These are phyloP conservation scores for Saguinus midas DNA, from an alignment of 2,113 vertebrate species.

Conservation along the genomic window DNA sequence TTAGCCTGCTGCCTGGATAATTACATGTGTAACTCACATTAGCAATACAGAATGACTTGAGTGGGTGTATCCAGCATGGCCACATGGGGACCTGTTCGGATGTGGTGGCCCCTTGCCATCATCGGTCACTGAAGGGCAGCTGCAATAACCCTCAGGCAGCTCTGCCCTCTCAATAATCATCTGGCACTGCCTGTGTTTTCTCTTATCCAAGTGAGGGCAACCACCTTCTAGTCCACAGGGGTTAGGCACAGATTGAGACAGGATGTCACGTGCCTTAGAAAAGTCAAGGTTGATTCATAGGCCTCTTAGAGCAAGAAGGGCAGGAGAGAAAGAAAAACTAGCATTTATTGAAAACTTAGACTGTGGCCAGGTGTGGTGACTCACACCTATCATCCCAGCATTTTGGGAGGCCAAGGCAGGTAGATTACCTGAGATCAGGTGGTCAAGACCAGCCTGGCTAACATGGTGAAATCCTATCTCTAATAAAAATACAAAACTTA, in stretches of 20 bases:
- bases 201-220: neutral
- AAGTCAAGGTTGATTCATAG: conserved; percentile 37
- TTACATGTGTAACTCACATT: conserved; percentile 64
- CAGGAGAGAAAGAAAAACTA: neutral
- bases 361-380: too few relatives aligned
- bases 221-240: neutral
- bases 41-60: neutral
- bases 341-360: neutral
- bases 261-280: conserved; percentile 5
- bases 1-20: conserved; percentile 56
- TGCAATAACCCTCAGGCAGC: conserved; percentile 5
- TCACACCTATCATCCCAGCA: too few relatives aligned
- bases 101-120: neutral
- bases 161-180: conserved; percentile 17
- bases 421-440: too few relatives aligned
- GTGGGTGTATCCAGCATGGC: neutral
- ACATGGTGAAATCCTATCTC: too few relatives aligned
- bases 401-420: too few relatives aligned
- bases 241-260: neutral
- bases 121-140: conserved; percentile 7
- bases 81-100: neutral
- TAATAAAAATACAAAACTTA: too few relatives aligned
- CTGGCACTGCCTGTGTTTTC: neutral
- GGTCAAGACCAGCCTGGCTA: too few relatives aligned
- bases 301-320: neutral